phyloP scores from a whole-genome alignment of 2,113 vertebrate species.

The Heptranchias perlo region DNA sequence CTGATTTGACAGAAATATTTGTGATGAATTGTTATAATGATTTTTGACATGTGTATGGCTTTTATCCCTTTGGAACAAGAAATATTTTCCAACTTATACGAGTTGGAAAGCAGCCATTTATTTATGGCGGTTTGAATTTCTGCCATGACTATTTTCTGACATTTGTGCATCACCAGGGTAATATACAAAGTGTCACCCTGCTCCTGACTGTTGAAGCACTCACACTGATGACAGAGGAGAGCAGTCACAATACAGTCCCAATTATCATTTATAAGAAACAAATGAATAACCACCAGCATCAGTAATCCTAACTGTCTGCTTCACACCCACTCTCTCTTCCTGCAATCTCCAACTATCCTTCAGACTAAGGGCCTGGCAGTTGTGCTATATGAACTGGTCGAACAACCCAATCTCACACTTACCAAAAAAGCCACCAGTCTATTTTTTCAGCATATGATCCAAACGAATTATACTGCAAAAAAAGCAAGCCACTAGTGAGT shows the following conservation, averaged over 20 bases:
- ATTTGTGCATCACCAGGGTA: background rate
- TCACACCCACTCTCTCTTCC: background rate
- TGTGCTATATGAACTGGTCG: background rate
- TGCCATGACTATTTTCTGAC: background rate
- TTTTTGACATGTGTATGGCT: slow-evolving; percentile 15
- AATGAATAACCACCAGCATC: slow-evolving; percentile 20
- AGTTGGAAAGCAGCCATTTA: slow-evolving; percentile 9
- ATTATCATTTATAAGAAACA: background rate
- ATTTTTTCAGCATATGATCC: background rate
- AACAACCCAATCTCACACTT: background rate
- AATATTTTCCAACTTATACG: slow-evolving; percentile 17
- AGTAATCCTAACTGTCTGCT: background rate
- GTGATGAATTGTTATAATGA: slow-evolving; percentile 4
- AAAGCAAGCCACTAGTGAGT: background rate
- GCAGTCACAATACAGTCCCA: background rate
- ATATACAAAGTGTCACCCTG: background rate
- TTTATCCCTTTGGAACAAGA: slow-evolving; percentile 24
- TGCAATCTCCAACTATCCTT: background rate
- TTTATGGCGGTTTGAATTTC: slow-evolving; percentile 5
- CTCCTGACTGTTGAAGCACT: background rate
- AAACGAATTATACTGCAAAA: background rate
- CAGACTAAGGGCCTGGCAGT: background rate
- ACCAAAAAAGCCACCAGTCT: background rate
- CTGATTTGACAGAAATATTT: background rate
- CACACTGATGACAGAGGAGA: background rate